These are phyloP conservation scores for Dunckerocampus dactyliophorus DNA, from an alignment of 2,113 vertebrate genomes.

Conservation along the genomic window DNA sequence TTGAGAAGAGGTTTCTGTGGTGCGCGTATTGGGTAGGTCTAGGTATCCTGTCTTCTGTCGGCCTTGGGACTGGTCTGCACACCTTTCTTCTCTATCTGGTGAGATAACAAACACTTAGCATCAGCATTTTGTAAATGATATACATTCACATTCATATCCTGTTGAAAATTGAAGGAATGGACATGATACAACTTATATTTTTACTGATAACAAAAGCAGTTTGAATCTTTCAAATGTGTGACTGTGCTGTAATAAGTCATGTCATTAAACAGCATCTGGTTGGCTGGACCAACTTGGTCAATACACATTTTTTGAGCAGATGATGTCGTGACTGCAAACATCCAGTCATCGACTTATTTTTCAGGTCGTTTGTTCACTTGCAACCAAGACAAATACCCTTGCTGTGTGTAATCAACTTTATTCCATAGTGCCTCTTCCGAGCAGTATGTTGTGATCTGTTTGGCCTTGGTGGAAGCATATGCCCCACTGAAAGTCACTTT, in stretches of 20 bases:
- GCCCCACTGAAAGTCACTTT: not conserved
- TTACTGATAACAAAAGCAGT: no score
- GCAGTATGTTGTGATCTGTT: not conserved
- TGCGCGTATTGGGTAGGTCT: slow-evolving; percentile 98
- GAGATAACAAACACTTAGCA: slow-evolving; percentile 40
- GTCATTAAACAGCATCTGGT: no score
- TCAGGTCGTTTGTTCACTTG: not conserved
- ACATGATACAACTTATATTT: no score
- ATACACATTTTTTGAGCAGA: not conserved
- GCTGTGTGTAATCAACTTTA: not conserved
- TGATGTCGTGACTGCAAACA: not conserved
- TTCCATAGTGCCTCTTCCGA: not conserved
- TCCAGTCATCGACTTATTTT: not conserved
- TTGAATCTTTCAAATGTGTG: no score
- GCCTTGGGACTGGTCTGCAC: slow-evolving; percentile 94
- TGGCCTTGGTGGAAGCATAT: not conserved
- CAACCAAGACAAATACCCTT: not conserved
- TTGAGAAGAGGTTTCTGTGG: slow-evolving; percentile 91
- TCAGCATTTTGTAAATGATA: no score
- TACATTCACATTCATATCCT: no score
- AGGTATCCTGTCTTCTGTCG: slow-evolving; percentile 95
- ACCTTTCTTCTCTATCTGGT: slow-evolving; percentile 98
- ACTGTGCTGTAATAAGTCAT: no score
- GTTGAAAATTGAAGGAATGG: no score
- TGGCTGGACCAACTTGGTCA: not conserved